A percentile compares a stretch with the other conserved stretches of the same genome.
These are phyloP conservation scores for Alces alces DNA, from an alignment of 2,113 vertebrate species.

Conservation along the genomic window DNA sequence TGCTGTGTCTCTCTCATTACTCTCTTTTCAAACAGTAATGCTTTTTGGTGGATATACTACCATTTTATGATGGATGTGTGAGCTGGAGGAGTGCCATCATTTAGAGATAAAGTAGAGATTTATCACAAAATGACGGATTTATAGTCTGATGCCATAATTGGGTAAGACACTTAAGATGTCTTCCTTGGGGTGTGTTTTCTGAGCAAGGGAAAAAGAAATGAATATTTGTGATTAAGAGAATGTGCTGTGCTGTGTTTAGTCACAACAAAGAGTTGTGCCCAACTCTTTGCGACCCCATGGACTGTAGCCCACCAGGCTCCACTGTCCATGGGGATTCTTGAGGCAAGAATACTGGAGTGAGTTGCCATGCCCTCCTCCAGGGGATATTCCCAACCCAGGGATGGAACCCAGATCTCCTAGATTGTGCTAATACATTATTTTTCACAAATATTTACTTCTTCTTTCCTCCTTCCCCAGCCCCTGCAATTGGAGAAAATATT, in stretches of 20 bases:
- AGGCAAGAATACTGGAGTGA: not conserved
- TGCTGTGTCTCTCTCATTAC: not conserved
- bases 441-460: not conserved
- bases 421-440: not conserved
- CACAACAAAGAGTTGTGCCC: fast-evolving
- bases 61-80: not conserved
- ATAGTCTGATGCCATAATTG: not conserved
- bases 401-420: not conserved
- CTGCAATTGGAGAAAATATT: not conserved
- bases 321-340: not conserved
- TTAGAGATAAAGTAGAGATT: not conserved
- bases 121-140: not conserved
- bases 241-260: not conserved
- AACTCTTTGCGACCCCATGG: fast-evolving
- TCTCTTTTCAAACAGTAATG: not conserved
- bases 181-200: not conserved
- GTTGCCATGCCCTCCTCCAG: not conserved
- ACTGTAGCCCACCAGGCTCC: not conserved
- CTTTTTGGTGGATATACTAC: not conserved
- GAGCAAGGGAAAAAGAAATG: not conserved
- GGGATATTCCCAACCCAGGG: not conserved
- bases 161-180: not conserved
- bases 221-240: not conserved
- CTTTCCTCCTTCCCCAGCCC: not conserved
- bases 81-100: not conserved